Conservation (phyloP, 2,888 invertebrate species). For the Caenorhabditis zanzibari region DNA sequence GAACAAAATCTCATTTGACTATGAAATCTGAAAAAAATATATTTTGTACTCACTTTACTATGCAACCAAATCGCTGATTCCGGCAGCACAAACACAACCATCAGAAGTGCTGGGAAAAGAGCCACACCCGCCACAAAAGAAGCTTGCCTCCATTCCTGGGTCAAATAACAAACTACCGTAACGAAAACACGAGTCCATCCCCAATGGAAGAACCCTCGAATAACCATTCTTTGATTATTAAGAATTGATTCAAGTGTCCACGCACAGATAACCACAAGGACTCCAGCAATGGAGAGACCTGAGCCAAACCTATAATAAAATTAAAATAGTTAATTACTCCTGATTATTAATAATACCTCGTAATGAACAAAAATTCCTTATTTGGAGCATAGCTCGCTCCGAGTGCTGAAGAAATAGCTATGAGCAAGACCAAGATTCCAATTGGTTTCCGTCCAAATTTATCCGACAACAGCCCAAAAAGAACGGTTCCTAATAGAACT, state of each 20-base stretch:
- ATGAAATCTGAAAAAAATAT: background rate
- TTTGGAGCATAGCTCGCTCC: constrained; percentile 19
- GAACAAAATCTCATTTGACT: no score
- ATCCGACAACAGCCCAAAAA: constrained; percentile 73
- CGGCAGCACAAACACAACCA: constrained; percentile 78
- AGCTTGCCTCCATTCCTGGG: constrained; percentile 76
- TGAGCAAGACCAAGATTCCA: constrained; percentile 62
- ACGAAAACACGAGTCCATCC: constrained; percentile 74
- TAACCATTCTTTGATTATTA: constrained; percentile 78
- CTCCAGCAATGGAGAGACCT: constrained; percentile 75
- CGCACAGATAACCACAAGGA: constrained; percentile 78
- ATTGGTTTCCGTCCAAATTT: constrained; percentile 67
- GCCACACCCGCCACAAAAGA: constrained; percentile 69
- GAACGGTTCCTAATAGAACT: constrained; percentile 71
- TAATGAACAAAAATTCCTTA: background rate
- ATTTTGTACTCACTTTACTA: constrained; percentile 50
- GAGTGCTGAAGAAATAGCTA: constrained; percentile 56
- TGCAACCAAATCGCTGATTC: constrained; percentile 82
- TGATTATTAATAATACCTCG: constrained; percentile 1
- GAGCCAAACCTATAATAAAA: constrained; percentile 68
- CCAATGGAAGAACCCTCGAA: constrained; percentile 81
- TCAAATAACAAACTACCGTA: constrained; percentile 71
- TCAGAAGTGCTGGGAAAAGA: constrained; percentile 74
- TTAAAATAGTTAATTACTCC: background rate
- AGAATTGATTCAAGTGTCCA: constrained; percentile 79